These are phyloP conservation scores for Drosophila carrolli DNA, from an alignment of 1,140 invertebrate genomes.

Conservation along the genomic window DNA sequence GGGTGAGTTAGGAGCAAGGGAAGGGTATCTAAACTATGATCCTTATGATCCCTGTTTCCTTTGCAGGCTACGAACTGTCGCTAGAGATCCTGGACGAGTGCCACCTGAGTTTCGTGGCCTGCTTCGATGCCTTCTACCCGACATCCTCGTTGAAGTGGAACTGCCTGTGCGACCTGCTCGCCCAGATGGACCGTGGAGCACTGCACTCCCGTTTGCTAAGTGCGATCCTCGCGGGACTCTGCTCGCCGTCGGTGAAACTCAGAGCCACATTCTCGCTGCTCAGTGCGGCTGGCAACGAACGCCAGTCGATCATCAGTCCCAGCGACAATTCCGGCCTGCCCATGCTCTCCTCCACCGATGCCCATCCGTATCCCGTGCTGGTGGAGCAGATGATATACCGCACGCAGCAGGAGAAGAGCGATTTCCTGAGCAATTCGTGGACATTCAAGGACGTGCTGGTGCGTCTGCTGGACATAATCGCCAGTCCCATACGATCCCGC, in stretches of 20 bases:
- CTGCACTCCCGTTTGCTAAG: constrained; percentile 89
- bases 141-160: constrained; percentile 97
- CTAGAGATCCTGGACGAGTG: constrained; percentile 94
- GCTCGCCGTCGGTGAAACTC: constrained; percentile 91
- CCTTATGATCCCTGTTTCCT: constrained; percentile 38
- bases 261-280: constrained; percentile 90
- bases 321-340: constrained; percentile 89
- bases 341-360: constrained; percentile 89
- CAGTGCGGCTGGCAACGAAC: constrained; percentile 85
- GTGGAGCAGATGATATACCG: constrained; percentile 93
- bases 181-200: constrained; percentile 89
- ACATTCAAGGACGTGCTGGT: constrained; percentile 94
- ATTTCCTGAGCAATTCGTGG: constrained; percentile 86
- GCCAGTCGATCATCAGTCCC: constrained; percentile 87
- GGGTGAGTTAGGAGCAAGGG: constrained; percentile 32
- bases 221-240: constrained; percentile 92
- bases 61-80: constrained; percentile 86
- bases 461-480: constrained; percentile 91
- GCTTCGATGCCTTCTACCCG: constrained; percentile 98
- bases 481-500: constrained; percentile 89
- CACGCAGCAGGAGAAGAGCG: constrained; percentile 87
- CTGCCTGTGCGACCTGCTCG: constrained; percentile 93
- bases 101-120: constrained; percentile 94
- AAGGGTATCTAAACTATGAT: background rate
- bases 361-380: constrained; percentile 91